Conservation (phyloP, 2,797 vertebrate species). For the Bradypodion pumilum region DNA sequence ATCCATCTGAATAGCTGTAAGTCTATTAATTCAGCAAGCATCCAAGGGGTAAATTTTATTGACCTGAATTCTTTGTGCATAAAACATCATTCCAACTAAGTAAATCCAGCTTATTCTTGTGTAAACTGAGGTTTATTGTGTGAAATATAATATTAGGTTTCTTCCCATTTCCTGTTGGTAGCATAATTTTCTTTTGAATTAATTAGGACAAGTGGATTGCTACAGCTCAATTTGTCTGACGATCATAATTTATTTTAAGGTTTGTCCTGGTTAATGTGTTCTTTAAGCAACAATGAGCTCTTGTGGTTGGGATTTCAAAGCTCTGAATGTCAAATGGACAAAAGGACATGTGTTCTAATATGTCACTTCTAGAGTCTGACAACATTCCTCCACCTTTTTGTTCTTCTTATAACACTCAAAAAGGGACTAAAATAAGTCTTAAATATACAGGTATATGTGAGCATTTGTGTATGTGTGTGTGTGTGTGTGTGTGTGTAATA, state of each 20-base stretch:
- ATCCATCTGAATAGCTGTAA: neutral
- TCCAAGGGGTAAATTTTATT: slow-evolving; percentile 31
- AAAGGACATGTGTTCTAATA: slow-evolving; percentile 54
- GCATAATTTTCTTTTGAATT: slow-evolving; percentile 54
- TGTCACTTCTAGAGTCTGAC: slow-evolving; percentile 56
- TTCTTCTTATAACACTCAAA: slow-evolving; percentile 47
- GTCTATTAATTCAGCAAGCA: neutral
- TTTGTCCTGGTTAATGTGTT: slow-evolving; percentile 67
- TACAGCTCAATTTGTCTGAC: slow-evolving; percentile 55
- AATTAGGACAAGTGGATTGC: slow-evolving; percentile 60
- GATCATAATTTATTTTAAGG: slow-evolving; percentile 57
- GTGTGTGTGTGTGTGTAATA: too few species aligned
- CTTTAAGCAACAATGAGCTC: slow-evolving; percentile 59
- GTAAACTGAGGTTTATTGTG: slow-evolving; percentile 45
- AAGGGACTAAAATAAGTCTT: slow-evolving; percentile 14
- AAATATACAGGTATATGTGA: slow-evolving; percentile 23
- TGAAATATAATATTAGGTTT: slow-evolving; percentile 43
- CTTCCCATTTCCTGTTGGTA: slow-evolving; percentile 27
- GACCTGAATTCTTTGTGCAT: slow-evolving; percentile 5
- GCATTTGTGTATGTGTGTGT: too few species aligned
- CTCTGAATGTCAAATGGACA: slow-evolving; percentile 62
- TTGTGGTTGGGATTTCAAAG: slow-evolving; percentile 58
- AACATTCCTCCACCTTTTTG: slow-evolving; percentile 44
- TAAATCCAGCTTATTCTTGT: slow-evolving; percentile 42
- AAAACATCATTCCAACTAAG: slow-evolving; percentile 11